Evolutionary conservation across 92 coral and sea anemone species (phyloP), one percentile per base, ranked within the genome.

Genomic region (Zoanthus gigantus): DNA sequence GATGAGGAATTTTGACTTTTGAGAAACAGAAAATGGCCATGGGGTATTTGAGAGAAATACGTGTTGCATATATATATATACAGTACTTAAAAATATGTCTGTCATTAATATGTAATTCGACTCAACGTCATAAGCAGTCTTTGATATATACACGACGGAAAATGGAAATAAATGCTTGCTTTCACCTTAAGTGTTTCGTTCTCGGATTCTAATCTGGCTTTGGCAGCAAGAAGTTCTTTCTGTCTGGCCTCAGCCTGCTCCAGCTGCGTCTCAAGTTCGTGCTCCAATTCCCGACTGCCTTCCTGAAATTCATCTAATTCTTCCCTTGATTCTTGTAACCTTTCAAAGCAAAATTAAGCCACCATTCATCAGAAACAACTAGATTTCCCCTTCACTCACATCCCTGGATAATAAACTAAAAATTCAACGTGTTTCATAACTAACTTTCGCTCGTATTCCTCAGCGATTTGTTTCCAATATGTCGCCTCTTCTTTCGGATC

Each of bases 291-390:
- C 44, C 99, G 94, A 85, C 99, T 97, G 76, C 99, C 98, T 91
- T 97, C 99, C 91, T 97, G 99, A 94, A 97, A 97, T 92, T 97
- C 99, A 79, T 97, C 99, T 86, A 97, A 96, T 83, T 97, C 99
- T 87, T 97, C 99, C 81, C 96, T 95, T 84, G 99, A 94, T 91
- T 97, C 99, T 92, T 95, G 95, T 90, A 97, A 94, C 93, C 99
- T 97, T 89, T 88, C 71, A 18, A 29, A 37, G 73, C 77, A 90
- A 86, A 90, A 86, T 66, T 83, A 90, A 89, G 84, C 79, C 80
- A 42, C 61, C 71, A 74, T 89, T 44, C 73, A 78, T 83, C 75
- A 69, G 71, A 78, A 76, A 66, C 76, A 48, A 82, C 53, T 34
- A 23, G 9, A 16, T 53, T 54, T 16, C 50, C 50, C 53, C n/a